Conservation (phyloP, 2,888 invertebrate species). For the Allolobophora icterica region DNA sequence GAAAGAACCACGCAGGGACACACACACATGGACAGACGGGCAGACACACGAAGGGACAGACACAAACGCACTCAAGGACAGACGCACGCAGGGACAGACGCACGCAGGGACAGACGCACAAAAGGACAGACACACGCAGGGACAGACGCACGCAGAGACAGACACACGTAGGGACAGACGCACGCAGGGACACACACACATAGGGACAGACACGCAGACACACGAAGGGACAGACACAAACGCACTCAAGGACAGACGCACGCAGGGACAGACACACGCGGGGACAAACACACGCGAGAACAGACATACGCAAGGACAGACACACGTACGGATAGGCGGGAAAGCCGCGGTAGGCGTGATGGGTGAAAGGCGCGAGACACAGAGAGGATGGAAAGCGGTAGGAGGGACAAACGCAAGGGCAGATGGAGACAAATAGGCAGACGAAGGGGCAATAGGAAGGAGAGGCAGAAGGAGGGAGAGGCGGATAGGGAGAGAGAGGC, state of each 20-base stretch:
- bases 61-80: not conserved
- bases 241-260: not conserved
- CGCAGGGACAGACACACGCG: not conserved
- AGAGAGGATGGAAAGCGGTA: no score
- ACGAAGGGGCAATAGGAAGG: not conserved
- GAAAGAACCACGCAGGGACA: not conserved
- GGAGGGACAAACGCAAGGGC: no score
- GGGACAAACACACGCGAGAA: not conserved
- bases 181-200: not conserved
- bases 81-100: not conserved
- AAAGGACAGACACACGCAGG: no score
- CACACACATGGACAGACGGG: not conserved
- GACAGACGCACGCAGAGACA: not conserved
- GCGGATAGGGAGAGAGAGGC: not conserved
- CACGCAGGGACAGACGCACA: not conserved
- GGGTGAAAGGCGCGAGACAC: not conserved
- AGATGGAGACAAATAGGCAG: no score
- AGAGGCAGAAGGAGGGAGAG: not conserved
- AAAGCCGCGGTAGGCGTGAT: not conserved
- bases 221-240: not conserved
- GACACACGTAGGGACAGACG: not conserved
- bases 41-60: not conserved
- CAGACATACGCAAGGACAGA: not conserved
- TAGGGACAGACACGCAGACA: not conserved
- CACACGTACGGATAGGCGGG: not conserved